Evolutionary conservation across 2,888 invertebrate genomes (phyloP).

Genomic region (Pycnomerus fuliginosus): DNA sequence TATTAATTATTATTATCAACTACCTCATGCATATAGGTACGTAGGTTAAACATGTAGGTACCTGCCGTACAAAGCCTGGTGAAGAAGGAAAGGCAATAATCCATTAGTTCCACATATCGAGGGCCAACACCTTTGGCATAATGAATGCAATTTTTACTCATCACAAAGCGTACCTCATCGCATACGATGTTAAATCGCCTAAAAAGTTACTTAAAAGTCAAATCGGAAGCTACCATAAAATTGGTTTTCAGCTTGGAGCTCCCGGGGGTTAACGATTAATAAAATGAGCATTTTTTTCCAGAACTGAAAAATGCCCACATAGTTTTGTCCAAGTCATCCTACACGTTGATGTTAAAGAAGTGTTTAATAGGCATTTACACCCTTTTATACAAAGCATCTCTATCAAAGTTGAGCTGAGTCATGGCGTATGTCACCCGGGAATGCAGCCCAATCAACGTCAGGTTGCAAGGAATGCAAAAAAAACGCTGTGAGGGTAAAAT

Average conservation of each 20-base stretch:
- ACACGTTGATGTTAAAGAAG: conserved; percentile 29
- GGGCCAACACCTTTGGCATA: neutral
- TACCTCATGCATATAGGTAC: neutral
- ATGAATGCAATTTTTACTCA: neutral
- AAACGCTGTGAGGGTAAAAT: conserved; percentile 20
- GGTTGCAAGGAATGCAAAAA: conserved; percentile 36
- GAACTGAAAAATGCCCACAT: no score
- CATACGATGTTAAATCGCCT: neutral
- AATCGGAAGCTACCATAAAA: conserved; percentile 22
- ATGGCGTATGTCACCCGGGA: conserved; percentile 47
- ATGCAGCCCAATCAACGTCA: conserved; percentile 44
- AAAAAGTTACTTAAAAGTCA: neutral
- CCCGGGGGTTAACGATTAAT: conserved; percentile 18
- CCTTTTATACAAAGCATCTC: conserved; percentile 49
- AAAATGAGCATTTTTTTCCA: neutral
- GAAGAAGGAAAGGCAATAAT: neutral
- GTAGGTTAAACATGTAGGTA: no score
- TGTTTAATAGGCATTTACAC: conserved; percentile 51
- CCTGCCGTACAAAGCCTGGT: no score
- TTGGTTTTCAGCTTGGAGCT: conserved; percentile 7
- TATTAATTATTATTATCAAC: neutral
- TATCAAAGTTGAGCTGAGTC: conserved; percentile 46
- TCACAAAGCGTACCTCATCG: neutral
- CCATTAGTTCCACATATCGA: neutral
- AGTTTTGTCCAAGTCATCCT: conserved; percentile 32